Base-by-base conservation (phyloP, 2,113 vertebrate species). In the Paracanthobrama guichenoti region DNA sequence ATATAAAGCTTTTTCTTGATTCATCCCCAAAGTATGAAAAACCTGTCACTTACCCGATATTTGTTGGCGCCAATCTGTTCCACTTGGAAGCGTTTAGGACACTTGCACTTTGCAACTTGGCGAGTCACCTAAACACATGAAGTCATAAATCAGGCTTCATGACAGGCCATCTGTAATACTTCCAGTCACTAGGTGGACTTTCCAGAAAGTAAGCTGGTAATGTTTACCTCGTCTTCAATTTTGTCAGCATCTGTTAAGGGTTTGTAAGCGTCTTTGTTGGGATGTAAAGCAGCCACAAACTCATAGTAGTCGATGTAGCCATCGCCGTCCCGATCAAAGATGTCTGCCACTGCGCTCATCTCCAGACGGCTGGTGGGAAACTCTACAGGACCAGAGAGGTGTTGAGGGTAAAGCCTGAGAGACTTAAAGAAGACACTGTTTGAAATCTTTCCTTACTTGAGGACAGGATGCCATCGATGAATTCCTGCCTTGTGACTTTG, bases 1-100 rank as follows among this genome's bases (percentile, higher is more conserved):
- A 62, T 83, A 22, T 20, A 42, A 48, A 10, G 10, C 42, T 26
- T 62, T 69, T 69, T 79, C n/a, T 53, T 28, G 46, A 60, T 20
- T 55, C 11, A 28, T 48, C n/a, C 4, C 18, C 7, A 8, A 62
- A 69, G n/a, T 11, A 35, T 35, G 12, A 62, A 28, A 14, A 85
- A 84, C 73, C 3, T 24, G 26, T 50, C 62, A 67, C 96, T 96
- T 93, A 99, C 98, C 94, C 97, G 95, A 91, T 99, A 99, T 87
- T 99, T 99, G 94, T 99, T 99, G 86, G 98, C 98, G 14, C 97
- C 98, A 79, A 99, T 99, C 91, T 99, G 98, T 87, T 99, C 98
- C 90, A 99, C 98, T 92, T 99, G 98, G 92, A 99, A 99, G 83
- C 97, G 94, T 90, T 99, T 99, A 1, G 98, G 96, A 94, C 98